phyloP scores from a whole-genome alignment of 2,797 vertebrate genomes.

The Poeciliopsis gracilis region DNA sequence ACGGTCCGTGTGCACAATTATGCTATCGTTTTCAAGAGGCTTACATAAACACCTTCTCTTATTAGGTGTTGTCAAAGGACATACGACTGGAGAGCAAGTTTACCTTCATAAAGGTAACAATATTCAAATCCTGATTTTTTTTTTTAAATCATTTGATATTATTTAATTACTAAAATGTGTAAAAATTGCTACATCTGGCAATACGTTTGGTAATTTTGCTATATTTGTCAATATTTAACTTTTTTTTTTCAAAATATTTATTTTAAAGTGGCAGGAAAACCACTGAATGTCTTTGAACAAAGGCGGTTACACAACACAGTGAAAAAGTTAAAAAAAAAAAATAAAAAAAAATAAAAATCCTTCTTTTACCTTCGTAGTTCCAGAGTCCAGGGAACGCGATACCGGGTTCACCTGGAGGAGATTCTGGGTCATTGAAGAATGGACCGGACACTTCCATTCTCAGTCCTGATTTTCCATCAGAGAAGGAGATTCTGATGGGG shows the following conservation, averaged over 20 bases:
- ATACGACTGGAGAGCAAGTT: not conserved
- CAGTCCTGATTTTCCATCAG: constrained; percentile 78
- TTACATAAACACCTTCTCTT: not conserved
- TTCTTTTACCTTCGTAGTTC: constrained; percentile 89
- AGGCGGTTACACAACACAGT: not conserved
- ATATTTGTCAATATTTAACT: not conserved
- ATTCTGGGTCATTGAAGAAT: constrained; percentile 89
- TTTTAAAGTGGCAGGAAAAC: not conserved
- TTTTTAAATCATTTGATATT: not conserved
- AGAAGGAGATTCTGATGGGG: constrained; percentile 81
- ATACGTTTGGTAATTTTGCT: not conserved
- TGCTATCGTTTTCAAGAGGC: not conserved
- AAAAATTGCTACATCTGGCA: not conserved
- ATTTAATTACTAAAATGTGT: not conserved
- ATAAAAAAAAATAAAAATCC: no score
- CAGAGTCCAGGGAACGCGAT: constrained; percentile 87
- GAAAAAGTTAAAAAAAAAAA: not conserved
- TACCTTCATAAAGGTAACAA: not conserved
- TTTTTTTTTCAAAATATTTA: not conserved
- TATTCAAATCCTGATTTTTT: not conserved
- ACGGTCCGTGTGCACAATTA: not conserved
- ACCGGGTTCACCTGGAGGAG: constrained; percentile 81
- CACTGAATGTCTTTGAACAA: not conserved
- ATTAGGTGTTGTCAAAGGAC: not conserved
- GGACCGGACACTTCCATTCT: constrained; percentile 85